phyloP scores from a whole-genome alignment of 2,888 invertebrate species.

The Saturnia japonica region DNA sequence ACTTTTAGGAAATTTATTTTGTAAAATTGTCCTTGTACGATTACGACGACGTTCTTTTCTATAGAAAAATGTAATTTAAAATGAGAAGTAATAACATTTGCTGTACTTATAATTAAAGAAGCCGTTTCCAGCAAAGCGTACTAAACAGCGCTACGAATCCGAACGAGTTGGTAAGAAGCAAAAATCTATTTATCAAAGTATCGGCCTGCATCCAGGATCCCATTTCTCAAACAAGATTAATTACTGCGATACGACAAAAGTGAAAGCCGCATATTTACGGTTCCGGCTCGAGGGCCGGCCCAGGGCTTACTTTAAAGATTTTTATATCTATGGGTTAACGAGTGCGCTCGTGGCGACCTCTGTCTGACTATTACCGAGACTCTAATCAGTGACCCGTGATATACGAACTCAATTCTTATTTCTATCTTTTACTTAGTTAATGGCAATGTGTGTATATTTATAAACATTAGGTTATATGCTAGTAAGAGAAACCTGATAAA shows the following conservation, averaged over 20 bases:
- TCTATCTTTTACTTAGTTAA: neutral
- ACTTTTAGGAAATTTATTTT: too few relatives aligned
- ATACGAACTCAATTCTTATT: neutral
- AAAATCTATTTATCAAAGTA: constrained; percentile 78
- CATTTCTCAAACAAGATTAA: constrained; percentile 76
- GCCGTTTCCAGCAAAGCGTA: neutral
- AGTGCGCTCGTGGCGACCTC: neutral
- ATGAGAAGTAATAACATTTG: too few relatives aligned
- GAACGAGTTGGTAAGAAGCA: constrained; percentile 68
- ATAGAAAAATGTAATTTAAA: too few relatives aligned
- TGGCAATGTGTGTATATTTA: too few relatives aligned
- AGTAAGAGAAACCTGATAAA: too few relatives aligned
- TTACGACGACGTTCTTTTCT: too few relatives aligned
- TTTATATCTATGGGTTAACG: constrained; percentile 14
- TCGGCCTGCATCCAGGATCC: constrained; percentile 61
- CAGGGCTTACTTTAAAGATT: constrained; percentile 20
- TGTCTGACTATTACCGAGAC: neutral
- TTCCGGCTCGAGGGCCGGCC: constrained; percentile 22
- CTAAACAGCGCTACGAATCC: constrained; percentile 35
- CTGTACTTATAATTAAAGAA: neutral
- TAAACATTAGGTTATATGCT: too few relatives aligned
- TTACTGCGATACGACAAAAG: constrained; percentile 60
- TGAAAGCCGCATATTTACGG: constrained; percentile 55
- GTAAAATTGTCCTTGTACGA: too few relatives aligned
- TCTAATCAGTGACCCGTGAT: constrained; percentile 5